phyloP scores from a whole-genome alignment of 2,888 invertebrate species.

The Coelinius sp. region DNA sequence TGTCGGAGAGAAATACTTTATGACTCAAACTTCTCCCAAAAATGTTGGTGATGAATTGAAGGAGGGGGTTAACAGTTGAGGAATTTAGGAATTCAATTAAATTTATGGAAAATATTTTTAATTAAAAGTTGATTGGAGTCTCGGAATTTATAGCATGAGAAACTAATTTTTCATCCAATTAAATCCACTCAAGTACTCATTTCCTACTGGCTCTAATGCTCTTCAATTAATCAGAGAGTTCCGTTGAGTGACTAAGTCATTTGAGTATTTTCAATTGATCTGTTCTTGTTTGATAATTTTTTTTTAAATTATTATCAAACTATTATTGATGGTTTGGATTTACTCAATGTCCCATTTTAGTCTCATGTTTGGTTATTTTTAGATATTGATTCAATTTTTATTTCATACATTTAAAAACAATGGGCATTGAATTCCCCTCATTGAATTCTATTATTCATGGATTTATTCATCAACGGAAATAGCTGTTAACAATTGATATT shows the following conservation, averaged over 20 bases:
- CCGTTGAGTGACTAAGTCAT: slow-evolving; percentile 20
- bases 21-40: neutral
- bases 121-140: slow-evolving; percentile 24
- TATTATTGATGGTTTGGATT: neutral
- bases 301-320: neutral
- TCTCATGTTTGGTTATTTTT: neutral
- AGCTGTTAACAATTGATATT: neutral
- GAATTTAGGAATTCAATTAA: slow-evolving; percentile 20
- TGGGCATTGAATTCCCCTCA: neutral
- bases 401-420: neutral
- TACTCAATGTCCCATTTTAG: slow-evolving; percentile 10
- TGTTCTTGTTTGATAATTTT: no score
- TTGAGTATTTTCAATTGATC: neutral
- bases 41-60: neutral
- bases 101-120: slow-evolving; percentile 11
- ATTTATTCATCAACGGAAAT: no score
- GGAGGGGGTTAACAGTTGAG: neutral
- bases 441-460: neutral
- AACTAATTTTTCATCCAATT: slow-evolving; percentile 24
- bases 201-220: neutral
- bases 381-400: neutral
- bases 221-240: slow-evolving; percentile 26
- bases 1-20: slow-evolving; percentile 22
- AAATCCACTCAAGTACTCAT: slow-evolving; percentile 22
- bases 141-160: neutral